phyloP scores from a whole-genome alignment of 2,888 invertebrate species.

The Dryadula phaetusa region DNA sequence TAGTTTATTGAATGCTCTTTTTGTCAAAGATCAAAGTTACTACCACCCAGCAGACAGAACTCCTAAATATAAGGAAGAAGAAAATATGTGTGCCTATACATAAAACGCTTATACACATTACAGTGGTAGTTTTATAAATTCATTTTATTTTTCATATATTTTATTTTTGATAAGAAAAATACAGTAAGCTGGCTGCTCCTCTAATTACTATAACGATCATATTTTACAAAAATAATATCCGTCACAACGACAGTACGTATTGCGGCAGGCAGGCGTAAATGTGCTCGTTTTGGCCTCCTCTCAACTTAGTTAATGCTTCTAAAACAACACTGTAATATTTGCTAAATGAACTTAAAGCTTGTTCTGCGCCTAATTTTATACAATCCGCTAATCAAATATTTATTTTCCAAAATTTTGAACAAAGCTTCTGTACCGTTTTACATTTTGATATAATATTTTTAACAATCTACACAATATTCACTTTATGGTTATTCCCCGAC shows the following conservation, averaged over 20 bases:
- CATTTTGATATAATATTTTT: conserved; percentile 1
- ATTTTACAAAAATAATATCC: conserved; percentile 41
- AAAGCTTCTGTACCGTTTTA: conserved; percentile 22
- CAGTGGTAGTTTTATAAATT: too few species aligned
- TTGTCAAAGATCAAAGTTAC: too few species aligned
- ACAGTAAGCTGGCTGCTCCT: neutral
- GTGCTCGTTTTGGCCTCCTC: conserved; percentile 80
- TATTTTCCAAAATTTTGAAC: conserved; percentile 39
- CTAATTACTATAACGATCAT: conserved; percentile 25
- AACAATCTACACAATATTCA: conserved; percentile 9
- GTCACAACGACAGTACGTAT: conserved; percentile 60
- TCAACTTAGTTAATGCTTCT: conserved; percentile 81
- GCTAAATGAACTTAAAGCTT: conserved; percentile 48
- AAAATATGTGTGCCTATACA: too few species aligned
- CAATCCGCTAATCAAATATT: conserved; percentile 45
- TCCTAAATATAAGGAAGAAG: too few species aligned
- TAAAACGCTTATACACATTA: too few species aligned
- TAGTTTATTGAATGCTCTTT: too few species aligned
- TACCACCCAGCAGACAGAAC: too few species aligned
- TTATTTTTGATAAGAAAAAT: too few species aligned
- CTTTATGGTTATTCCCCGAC: neutral
- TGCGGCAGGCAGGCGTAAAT: conserved; percentile 65
- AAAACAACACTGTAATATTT: conserved; percentile 67
- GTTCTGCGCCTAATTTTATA: conserved; percentile 46
- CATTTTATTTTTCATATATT: too few species aligned